Conservation (phyloP, 2,888 invertebrate genomes). For the Biston stratarius region DNA sequence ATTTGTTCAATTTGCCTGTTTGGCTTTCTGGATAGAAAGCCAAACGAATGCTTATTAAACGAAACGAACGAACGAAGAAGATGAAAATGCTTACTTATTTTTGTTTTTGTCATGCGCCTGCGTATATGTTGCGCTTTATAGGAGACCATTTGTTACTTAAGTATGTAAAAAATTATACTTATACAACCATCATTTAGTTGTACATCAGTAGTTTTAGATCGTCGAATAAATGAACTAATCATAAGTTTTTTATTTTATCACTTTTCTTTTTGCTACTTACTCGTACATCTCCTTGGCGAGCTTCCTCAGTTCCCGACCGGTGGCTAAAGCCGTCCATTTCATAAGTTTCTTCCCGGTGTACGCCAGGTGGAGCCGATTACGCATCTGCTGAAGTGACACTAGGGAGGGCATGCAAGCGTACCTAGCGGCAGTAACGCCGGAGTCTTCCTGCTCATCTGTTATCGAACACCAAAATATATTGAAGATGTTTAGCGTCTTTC, state of each 20-base stretch:
- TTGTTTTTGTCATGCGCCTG: too few species aligned
- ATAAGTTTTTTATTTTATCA: too few species aligned
- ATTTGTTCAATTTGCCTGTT: too few species aligned
- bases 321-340: conserved; percentile 77
- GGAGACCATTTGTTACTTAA: too few species aligned
- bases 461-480: not conserved
- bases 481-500: not conserved
- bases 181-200: too few species aligned
- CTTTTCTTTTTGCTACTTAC: not conserved
- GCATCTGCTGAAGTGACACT: conserved; percentile 76
- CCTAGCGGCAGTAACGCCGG: not conserved
- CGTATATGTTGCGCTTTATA: too few species aligned
- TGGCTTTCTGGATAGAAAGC: too few species aligned
- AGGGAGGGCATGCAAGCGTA: conserved; percentile 46
- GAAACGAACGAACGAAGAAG: too few species aligned
- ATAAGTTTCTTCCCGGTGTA: conserved; percentile 72
- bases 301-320: conserved; percentile 64
- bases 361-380: conserved; percentile 72
- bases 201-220: too few species aligned
- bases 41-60: too few species aligned
- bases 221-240: too few species aligned
- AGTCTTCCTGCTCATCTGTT: not conserved
- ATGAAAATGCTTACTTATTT: too few species aligned
- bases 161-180: not conserved
- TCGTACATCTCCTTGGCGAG: not conserved